Base-by-base conservation (phyloP, 2,797 vertebrate genomes). In the Diceros bicornis region DNA sequence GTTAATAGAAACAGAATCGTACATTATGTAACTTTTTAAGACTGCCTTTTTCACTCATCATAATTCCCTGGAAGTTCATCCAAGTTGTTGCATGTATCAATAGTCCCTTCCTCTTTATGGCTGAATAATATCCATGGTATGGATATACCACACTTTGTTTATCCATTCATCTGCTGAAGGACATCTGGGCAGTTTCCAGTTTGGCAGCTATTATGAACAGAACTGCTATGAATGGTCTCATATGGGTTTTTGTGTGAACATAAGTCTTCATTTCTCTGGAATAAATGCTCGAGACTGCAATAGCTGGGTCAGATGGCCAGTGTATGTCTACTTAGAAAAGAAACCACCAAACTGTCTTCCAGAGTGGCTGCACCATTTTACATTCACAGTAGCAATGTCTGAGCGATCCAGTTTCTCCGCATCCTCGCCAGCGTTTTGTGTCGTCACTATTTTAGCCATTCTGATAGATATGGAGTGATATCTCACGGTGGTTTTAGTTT, bases 141-240 rank as follows among this genome's bases (percentile, higher is more conserved):
- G 9, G 77, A 32, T 0, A 0, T 0, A 5, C 12, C 47, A 6
- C 3, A 0, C 29, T 6, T 6, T 41, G 11, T 6, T 34, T 5
- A 11, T n/a, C 78, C 25, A 17, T 4, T 6, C 4, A 1, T 5
- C 57, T 2, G 0, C 12, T 25, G n/a, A 57, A 44, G 16, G 77
- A 16, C 6, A 2, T 7, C n/a, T 23, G 41, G 27, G 34, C 71
- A 17, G 20, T 47, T 62, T 83, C 77, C 2, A 0, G 57, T 17
- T 69, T 10, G 32, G 72, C 4, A 13, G 27, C 75, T 23, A 11
- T 21, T 27, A 27, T 2, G 62, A 52, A 23, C 0, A 32, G 47
- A 50, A 64, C 23, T 8, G 41, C 57, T 10, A 0, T 3, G 11
- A 13, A 25, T 37, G 6, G 59, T 34, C 79, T 7, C 59, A 13